Conservation (phyloP, 2,888 invertebrate species). For the Dryadula phaetusa region DNA sequence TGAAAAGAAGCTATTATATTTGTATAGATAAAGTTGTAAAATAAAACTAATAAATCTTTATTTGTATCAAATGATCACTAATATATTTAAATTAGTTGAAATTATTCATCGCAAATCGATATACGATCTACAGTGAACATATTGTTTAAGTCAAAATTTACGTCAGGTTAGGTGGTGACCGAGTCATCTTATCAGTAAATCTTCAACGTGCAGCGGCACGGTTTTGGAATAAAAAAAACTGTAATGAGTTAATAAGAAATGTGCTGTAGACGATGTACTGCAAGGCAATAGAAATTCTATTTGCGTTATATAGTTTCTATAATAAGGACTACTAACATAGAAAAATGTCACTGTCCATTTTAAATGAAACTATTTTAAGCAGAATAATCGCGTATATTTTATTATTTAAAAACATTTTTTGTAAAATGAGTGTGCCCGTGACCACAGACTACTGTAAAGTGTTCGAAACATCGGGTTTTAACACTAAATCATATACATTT, state of each 20-base stretch:
- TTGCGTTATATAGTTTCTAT: constrained; percentile 5
- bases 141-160: constrained; percentile 27
- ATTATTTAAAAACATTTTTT: no score
- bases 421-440: no score
- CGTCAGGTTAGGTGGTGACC: constrained; percentile 29
- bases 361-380: no score
- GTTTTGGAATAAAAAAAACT: constrained; percentile 33
- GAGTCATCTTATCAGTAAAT: constrained; percentile 35
- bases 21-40: background rate
- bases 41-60: constrained; percentile 11
- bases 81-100: constrained; percentile 17
- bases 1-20: constrained; percentile 13
- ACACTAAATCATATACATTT: no score
- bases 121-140: constrained; percentile 17
- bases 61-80: background rate
- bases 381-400: no score
- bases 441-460: no score
- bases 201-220: constrained; percentile 31
- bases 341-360: background rate
- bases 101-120: constrained; percentile 23
- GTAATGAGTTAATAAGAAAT: constrained; percentile 30
- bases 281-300: constrained; percentile 13
- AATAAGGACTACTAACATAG: background rate
- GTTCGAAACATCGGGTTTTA: no score
- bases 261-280: background rate